Evolutionary conservation across 2,797 vertebrate genomes (phyloP).

Genomic region (Cossypha polioptera): DNA sequence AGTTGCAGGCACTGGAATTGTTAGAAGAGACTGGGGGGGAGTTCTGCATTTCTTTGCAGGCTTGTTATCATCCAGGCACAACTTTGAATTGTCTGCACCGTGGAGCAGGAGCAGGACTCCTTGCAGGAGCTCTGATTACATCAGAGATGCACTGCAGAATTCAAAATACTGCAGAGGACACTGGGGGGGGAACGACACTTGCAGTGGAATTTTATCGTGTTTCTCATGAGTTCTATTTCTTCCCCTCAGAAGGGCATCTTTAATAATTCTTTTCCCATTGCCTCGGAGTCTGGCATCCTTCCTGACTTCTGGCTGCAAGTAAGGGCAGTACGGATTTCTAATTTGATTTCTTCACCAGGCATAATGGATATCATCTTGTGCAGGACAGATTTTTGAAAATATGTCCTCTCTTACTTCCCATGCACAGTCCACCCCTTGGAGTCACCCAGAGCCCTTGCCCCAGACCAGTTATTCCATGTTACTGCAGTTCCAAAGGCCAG

Average conservation of each 20-base stretch:
- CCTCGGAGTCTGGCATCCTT: conserved; percentile 7
- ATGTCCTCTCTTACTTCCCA: not conserved
- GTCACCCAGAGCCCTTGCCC: not conserved
- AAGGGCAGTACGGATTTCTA: conserved; percentile 13
- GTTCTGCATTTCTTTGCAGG: not conserved
- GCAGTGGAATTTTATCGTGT: conserved; percentile 52
- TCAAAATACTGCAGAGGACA: conserved; percentile 72
- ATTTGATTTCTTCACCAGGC: not conserved
- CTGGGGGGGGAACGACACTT: not conserved
- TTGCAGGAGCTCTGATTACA: conserved; percentile 68
- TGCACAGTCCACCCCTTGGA: not conserved
- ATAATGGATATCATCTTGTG: not conserved
- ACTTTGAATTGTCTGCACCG: conserved; percentile 53
- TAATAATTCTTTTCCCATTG: conserved; percentile 23
- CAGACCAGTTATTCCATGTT: not conserved
- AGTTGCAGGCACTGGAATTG: not conserved
- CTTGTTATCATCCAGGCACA: conserved; percentile 35
- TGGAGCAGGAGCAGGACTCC: conserved; percentile 51
- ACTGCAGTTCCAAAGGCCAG: not conserved
- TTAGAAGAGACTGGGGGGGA: not conserved
- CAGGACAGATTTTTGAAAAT: not conserved
- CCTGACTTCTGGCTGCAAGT: not conserved
- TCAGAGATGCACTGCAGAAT: conserved; percentile 75
- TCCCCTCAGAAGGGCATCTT: conserved; percentile 5
- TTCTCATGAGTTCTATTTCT: conserved; percentile 23